Base-by-base conservation (phyloP, 2,113 vertebrate genomes). In the Lagenorhynchus albirostris region DNA sequence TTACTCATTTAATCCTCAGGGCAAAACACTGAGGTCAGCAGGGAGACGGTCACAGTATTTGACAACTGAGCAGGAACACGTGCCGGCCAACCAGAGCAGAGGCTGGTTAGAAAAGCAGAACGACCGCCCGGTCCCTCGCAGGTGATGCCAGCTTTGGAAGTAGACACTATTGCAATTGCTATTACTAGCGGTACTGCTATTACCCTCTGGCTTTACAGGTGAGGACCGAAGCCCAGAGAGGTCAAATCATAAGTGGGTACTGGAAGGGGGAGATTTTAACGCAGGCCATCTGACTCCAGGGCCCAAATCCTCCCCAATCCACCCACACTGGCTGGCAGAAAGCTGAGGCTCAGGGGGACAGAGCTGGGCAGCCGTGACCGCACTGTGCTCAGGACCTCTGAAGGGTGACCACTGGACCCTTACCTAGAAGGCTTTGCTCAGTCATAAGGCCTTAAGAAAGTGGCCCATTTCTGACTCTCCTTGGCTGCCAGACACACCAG, bases 41-140 rank as follows among this genome's bases (percentile, higher is more conserved):
- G 2, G 36, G 58, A 63, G 50, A 23, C 0, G 0, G 7, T 26
- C 62, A 60, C 5, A 2, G 6, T 0, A 0, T 2, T 53, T 2
- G 29, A 23, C 23, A 1, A 13, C 17, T 1, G 21, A 13, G 0
- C 8, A 6, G n/a, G 38, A n/a, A 14, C 1, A 18, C 29, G 36
- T 21, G 4, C 44, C 1, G 10, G 20, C 44, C 74, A 10, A 15
- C 18, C 91, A 33, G 29, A 33, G 87, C 63, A 47, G 84, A 26
- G 1, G 7, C 47, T 1, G 47, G 6, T 15, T 53, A 47, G 29
- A 41, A 18, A 63, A 3, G 33, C 94, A 87, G 58, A 53, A 4
- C 0, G 13, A 23, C n/a, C 63, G 9, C 50, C 23, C 36, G 3
- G 33, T 7, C 44, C 26, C n/a, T 8, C 55, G 63, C 9, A 0